A percentile compares a stretch with the other conserved stretches of the same genome.
These are phyloP conservation scores for Electrophaes corylata DNA, from an alignment of 2,888 invertebrate species.

Conservation along the genomic window DNA sequence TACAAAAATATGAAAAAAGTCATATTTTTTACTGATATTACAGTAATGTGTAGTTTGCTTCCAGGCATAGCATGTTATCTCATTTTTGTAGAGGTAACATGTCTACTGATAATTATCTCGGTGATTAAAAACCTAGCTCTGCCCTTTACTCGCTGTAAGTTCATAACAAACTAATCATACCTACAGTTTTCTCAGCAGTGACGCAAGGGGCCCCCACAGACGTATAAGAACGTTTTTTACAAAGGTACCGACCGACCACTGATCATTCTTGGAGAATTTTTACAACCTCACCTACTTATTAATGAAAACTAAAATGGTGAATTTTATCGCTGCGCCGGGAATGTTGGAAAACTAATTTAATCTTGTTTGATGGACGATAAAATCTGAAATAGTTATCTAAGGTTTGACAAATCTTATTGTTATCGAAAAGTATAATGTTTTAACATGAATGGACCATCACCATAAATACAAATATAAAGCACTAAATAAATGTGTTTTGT, in stretches of 20 bases:
- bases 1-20: no score
- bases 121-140: background rate
- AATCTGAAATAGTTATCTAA: conserved; percentile 12
- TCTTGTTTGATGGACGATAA: conserved; percentile 27
- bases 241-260: conserved; percentile 55
- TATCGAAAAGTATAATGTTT: no score
- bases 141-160: conserved; percentile 47
- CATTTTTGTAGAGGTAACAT: background rate
- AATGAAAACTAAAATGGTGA: conserved; percentile 37
- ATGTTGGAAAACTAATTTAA: conserved; percentile 38
- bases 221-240: conserved; percentile 51
- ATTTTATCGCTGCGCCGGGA: conserved; percentile 23
- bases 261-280: conserved; percentile 53
- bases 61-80: background rate
- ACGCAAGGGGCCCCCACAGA: conserved; percentile 73
- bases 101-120: background rate
- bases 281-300: conserved; percentile 46
- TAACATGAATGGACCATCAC: no score
- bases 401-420: conserved; percentile 3
- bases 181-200: conserved; percentile 67
- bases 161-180: conserved; percentile 46
- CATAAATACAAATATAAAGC: no score
- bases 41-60: no score
- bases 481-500: no score
- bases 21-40: no score